phyloP scores from a whole-genome alignment of 1,140 invertebrate species.

The Gonatopus flavifemur region DNA sequence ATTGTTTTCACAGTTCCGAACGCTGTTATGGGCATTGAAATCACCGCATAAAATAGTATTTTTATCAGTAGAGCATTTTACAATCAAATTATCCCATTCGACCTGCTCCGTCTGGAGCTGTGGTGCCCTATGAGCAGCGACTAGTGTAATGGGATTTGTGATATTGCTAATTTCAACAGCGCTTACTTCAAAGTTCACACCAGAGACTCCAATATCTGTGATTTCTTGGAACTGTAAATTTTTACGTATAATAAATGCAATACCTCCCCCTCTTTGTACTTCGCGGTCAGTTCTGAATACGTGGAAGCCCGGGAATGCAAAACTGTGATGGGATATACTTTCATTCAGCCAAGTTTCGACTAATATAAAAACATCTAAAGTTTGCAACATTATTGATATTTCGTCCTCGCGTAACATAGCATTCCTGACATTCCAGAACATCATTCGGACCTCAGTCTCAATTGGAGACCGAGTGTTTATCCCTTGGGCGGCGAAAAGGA shows the following conservation, averaged over 20 bases:
- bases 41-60: not conserved
- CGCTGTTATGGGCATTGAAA: slow-evolving; percentile 6
- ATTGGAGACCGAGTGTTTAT: too few relatives aligned
- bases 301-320: not conserved
- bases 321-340: too few relatives aligned
- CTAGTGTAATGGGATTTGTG: not conserved
- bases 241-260: not conserved
- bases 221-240: not conserved
- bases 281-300: not conserved
- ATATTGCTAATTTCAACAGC: slow-evolving; percentile 3
- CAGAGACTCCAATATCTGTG: not conserved
- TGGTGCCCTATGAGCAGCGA: slow-evolving; percentile 1
- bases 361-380: not conserved
- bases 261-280: not conserved
- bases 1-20: slow-evolving; percentile 1
- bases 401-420: not conserved
- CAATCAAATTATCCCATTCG: not conserved
- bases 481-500: too few relatives aligned
- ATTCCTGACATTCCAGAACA: not conserved
- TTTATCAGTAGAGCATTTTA: not conserved
- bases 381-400: not conserved
- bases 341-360: not conserved
- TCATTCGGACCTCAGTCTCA: not conserved
- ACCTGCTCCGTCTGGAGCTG: not conserved
- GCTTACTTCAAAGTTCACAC: not conserved